Percentiles rank a stretch among this genome's conserved stretches.
Conservation (phyloP, 2,113 vertebrate species). For the Morone chrysops region DNA sequence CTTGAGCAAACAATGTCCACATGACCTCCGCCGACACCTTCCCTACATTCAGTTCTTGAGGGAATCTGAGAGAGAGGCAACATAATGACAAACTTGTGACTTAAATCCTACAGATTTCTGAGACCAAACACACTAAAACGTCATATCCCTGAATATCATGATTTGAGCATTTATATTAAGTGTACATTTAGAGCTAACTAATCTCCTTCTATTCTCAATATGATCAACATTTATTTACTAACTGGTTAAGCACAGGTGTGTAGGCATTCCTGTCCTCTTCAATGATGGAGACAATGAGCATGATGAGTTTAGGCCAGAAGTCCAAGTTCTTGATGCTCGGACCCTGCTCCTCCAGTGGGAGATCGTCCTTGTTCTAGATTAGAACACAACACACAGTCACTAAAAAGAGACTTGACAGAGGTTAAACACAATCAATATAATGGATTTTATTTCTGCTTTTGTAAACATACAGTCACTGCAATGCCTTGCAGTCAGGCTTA, state of each 20-base stretch:
- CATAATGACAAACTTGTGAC: not conserved
- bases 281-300: conserved; percentile 97
- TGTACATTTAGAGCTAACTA: not conserved
- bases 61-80: conserved; percentile 86
- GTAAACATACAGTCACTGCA: not conserved
- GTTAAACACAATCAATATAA: not conserved
- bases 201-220: not conserved
- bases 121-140: not conserved
- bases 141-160: not conserved
- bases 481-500: not conserved
- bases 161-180: not conserved
- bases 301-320: conserved; percentile 99
- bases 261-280: conserved; percentile 99
- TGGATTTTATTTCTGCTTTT: not conserved
- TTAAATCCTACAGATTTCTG: too few relatives aligned
- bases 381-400: conserved; percentile 8
- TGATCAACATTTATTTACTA: conserved; percentile 69
- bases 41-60: conserved; percentile 95
- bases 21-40: conserved; percentile 98
- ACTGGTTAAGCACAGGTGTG: conserved; percentile 97
- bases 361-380: conserved; percentile 89
- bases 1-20: conserved; percentile 97
- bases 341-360: conserved; percentile 93
- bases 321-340: conserved; percentile 96
- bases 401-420: not conserved